Evolutionary conservation across 2,888 invertebrate genomes (phyloP), one percentile per base, ranked within the genome.

Genomic region (Heliconius erato): DNA sequence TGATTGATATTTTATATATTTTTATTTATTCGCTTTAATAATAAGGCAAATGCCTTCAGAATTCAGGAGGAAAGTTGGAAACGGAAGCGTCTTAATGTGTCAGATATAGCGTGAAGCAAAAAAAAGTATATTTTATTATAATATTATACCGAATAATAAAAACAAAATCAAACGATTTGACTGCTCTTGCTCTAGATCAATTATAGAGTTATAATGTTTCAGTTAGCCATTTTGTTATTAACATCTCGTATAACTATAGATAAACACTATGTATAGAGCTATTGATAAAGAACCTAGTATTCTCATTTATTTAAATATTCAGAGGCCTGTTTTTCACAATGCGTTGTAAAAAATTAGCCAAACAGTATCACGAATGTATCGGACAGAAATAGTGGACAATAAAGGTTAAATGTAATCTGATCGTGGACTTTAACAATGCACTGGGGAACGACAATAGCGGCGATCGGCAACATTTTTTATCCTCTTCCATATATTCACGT

Each of bases 341-440:
- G 49, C 26, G 44, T 80, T 80, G 71, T 82, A 83, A 82, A 74
- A 82, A 80, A 85, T 85, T 85, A 85, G 84, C 82, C 82, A 83
- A 85, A 85, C 84, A 84, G 82, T 85, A 85, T 85, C 87, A 88
- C 86, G 85, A 88, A 85, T 86, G 88, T 87, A 85, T 87, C 82
- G 87, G 88, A 87, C 87, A 87, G 85, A 87, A 89, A 89, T 90
- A 90, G 90, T 89, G 89, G 89, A 89, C 88, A 90, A 91, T 90
- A 90, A 91, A 92, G 91, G 91, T 91, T 91, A 91, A 91, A 90
- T 91, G 90, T 92, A 91, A 93, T 93, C 92, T 91, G 92, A 92
- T 92, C 90, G 90, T 87, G 88, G 86, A 85, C 83, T 85, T 89
- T 89, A 89, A 92, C 92, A 92, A 91, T 92, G 89, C 93, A 88